Evolutionary conservation across 2,113 vertebrate species (phyloP).

Genomic region (Tenebrosternarchus preto): DNA sequence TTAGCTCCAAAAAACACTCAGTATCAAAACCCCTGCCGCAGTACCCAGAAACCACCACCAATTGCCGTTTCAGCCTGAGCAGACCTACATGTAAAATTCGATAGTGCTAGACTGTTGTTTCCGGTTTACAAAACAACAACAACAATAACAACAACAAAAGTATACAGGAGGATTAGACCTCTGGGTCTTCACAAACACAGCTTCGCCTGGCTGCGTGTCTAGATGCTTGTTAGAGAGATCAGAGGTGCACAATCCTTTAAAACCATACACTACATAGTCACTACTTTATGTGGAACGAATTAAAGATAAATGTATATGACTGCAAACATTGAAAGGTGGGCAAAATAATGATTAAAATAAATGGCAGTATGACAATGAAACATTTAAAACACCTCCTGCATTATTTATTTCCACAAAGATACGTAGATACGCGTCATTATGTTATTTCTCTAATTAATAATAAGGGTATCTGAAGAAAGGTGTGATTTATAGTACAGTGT

Average conservation of each 20-base stretch:
- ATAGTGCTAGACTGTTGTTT: neutral
- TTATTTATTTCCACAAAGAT: neutral
- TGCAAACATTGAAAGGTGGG: slow-evolving; percentile 48
- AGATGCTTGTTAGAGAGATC: neutral
- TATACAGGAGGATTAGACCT: neutral
- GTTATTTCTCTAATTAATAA: slow-evolving; percentile 11
- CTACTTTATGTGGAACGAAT: slow-evolving; percentile 59
- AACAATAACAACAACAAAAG: no score
- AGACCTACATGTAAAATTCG: neutral
- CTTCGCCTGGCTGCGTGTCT: neutral
- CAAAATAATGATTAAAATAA: slow-evolving; percentile 54
- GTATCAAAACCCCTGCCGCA: neutral
- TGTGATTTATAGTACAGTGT: neutral
- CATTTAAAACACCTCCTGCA: slow-evolving; percentile 43
- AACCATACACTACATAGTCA: slow-evolving; percentile 12
- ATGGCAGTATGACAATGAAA: slow-evolving; percentile 50
- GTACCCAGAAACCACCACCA: neutral
- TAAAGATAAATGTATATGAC: slow-evolving; percentile 62
- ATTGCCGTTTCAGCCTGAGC: neutral
- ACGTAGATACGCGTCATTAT: neutral
- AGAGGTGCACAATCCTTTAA: slow-evolving; percentile 27
- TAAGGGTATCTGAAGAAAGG: neutral
- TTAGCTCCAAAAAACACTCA: slow-evolving; percentile 22
- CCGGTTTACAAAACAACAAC: neutral
- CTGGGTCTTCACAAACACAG: neutral